These are phyloP conservation scores for Propithecus deckenii DNA, from an alignment of 2,797 vertebrate species.

Conservation along the genomic window DNA sequence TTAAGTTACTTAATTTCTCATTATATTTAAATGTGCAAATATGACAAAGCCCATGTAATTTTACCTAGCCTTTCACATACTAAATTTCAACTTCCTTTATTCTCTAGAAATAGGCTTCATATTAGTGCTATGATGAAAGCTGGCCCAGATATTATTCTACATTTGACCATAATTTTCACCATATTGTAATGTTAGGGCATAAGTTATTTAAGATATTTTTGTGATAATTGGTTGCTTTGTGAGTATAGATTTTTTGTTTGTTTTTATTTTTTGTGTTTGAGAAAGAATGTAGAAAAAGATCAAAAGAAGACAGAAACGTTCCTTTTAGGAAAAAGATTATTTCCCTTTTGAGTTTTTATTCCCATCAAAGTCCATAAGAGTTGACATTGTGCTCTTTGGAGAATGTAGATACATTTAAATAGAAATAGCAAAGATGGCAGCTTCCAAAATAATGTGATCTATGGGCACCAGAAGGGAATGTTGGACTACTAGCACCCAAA, in stretches of 20 bases:
- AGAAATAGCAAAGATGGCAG: neutral
- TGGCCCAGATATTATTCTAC: neutral
- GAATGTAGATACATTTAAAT: neutral
- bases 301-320: slow-evolving; percentile 31
- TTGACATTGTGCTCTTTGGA: neutral
- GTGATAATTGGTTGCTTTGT: neutral
- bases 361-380: neutral
- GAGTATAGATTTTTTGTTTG: neutral
- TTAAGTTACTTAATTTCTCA: slow-evolving; percentile 45
- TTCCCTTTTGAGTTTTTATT: slow-evolving; percentile 30
- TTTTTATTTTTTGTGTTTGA: neutral
- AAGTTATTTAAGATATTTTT: slow-evolving; percentile 18
- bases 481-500: neutral
- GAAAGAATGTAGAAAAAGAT: slow-evolving; percentile 5
- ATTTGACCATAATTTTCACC: slow-evolving; percentile 23
- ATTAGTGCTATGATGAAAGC: neutral
- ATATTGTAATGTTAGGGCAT: neutral
- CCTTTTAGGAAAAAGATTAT: slow-evolving; percentile 10
- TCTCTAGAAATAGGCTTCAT: slow-evolving; percentile 39
- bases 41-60: neutral
- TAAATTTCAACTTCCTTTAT: slow-evolving; percentile 9
- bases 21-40: slow-evolving; percentile 30
- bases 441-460: neutral
- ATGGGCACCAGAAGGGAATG: neutral
- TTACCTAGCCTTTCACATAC: neutral